Evolutionary conservation across 2,888 invertebrate species (phyloP), one percentile per base, ranked within the genome.

Genomic region (Vesta saturnalis): DNA sequence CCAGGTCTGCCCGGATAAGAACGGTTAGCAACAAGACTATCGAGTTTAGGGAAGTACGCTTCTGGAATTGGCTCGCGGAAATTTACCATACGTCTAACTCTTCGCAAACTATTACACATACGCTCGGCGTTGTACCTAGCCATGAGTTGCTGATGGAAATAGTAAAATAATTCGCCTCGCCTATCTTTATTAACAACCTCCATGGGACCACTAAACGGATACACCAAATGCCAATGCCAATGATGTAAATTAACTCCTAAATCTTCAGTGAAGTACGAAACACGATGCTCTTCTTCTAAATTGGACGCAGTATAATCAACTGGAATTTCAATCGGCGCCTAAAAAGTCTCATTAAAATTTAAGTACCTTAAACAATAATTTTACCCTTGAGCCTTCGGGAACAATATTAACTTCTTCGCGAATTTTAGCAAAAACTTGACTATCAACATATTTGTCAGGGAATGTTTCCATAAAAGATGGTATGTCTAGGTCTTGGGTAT

Each of bases 161-260:
- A 93, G 80, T 88, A 93, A 83, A 93, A 94, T 0, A 94, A 84
- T 83, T 93, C 93, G 21, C 94, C 93, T 30, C 93, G 88, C 60
- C 93, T 87, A 79, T 94, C 91, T 80, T 94, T 94, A 56, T 86
- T 86, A 4, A 94, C 92, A 49, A 93, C 89, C 39, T 85, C 83
- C 57, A 76, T 77, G 0, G 88, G 84, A 0, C 91, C 89, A 74
- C 91, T 90, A 82, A 91, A 91, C 0, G 94, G 94, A 82, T 94
- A 95, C 1, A 95, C 94, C 74, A 95, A 86, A 83, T 95, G 95
- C 95, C 94, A 95, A 81, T 95, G 94, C 94, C 95, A 95, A 81
- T 95, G 95, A 82, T 95, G 95, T 57, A 93, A 89, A 84, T 95
- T 95, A 75, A 95, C 86, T 72, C 94, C 94, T 69, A 94, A 86